phyloP scores from a whole-genome alignment of 2,113 vertebrate species.

The Limanda limanda region DNA sequence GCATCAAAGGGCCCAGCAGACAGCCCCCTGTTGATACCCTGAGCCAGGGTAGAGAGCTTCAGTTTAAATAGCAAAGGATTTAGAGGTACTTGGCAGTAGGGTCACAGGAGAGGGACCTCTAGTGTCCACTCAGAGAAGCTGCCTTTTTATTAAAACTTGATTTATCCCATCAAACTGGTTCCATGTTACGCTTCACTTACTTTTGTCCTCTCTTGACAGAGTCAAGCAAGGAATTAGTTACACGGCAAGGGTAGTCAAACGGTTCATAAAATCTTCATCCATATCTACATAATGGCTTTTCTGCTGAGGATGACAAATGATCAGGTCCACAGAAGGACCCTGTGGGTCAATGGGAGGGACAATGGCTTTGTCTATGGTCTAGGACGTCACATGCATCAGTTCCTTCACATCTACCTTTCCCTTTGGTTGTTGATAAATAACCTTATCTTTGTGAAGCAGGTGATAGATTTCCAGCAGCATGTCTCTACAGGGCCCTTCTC shows the following conservation, averaged over 20 bases:
- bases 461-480: conserved; percentile 74
- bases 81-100: conserved; percentile 39
- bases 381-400: conserved; percentile 46
- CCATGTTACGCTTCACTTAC: conserved; percentile 70
- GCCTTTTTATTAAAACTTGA: conserved; percentile 69
- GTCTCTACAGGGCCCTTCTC: conserved; percentile 60
- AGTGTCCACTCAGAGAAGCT: conserved; percentile 43
- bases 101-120: conserved; percentile 46
- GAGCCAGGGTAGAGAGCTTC: conserved; percentile 41
- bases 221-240: conserved; percentile 68
- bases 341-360: conserved; percentile 59
- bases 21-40: conserved; percentile 35
- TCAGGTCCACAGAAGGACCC: conserved; percentile 33
- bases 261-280: conserved; percentile 75
- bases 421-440: conserved; percentile 70
- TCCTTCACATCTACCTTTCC: conserved; percentile 53
- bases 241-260: conserved; percentile 65
- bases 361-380: conserved; percentile 50
- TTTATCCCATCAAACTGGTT: conserved; percentile 72
- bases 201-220: conserved; percentile 67
- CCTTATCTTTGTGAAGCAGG: conserved; percentile 80
- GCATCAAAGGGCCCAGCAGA: conserved; percentile 35
- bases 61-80: conserved; percentile 58
- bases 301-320: conserved; percentile 56
- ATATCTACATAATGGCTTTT: conserved; percentile 66